Evolutionary conservation across 2,888 invertebrate species (phyloP).

Genomic region (Lymantria dispar): DNA sequence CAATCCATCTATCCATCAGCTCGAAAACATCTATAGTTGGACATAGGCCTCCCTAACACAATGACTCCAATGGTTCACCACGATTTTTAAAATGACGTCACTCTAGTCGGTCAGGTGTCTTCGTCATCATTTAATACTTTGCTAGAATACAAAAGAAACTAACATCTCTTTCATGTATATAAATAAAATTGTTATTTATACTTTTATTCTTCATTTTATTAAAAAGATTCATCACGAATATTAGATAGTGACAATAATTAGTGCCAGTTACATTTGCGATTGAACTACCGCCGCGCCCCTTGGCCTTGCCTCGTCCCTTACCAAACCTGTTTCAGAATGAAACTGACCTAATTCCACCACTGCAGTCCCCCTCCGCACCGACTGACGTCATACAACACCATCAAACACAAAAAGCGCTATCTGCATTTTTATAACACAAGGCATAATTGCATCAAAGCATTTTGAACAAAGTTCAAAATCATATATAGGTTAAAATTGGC

Average conservation of each 20-base stretch:
- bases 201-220: background rate
- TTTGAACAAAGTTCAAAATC: constrained; percentile 26
- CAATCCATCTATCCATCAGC: too few relatives aligned
- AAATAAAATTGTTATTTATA: background rate
- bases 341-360: constrained; percentile 83
- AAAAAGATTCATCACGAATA: background rate
- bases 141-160: background rate
- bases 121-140: background rate
- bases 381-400: constrained; percentile 82
- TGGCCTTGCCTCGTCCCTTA: constrained; percentile 38
- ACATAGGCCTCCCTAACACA: too few relatives aligned
- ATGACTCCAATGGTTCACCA: too few relatives aligned
- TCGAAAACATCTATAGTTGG: too few relatives aligned
- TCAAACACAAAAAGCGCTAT: constrained; percentile 44
- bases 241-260: constrained; percentile 44
- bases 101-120: too few relatives aligned
- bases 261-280: constrained; percentile 52
- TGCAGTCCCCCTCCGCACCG: constrained; percentile 71
- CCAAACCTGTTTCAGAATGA: constrained; percentile 84
- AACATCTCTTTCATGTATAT: background rate
- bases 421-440: constrained; percentile 37
- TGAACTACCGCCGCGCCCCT: constrained; percentile 41
- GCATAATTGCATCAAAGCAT: constrained; percentile 23
- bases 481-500: constrained; percentile 13
- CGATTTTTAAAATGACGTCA: too few relatives aligned